Conservation (phyloP, 2,888 invertebrate species). For the Cenopis cana region DNA sequence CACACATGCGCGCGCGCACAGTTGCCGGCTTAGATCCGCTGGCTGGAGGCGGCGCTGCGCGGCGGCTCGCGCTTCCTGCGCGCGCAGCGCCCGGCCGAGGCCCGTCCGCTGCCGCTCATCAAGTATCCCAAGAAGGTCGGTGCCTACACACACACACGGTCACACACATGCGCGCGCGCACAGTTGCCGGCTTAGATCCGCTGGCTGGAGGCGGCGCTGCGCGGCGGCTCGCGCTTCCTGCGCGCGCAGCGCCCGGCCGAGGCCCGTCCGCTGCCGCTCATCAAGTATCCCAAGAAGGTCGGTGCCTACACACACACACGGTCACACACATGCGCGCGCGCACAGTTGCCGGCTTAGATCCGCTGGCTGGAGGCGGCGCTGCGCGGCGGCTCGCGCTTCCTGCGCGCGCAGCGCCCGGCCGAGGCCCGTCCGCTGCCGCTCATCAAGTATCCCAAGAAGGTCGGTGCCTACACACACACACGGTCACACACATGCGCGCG, state of each 20-base stretch:
- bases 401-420: conserved; percentile 91
- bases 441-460: conserved; percentile 76
- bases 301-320: background rate
- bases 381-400: conserved; percentile 93
- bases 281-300: conserved; percentile 72
- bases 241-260: conserved; percentile 92
- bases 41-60: conserved; percentile 95
- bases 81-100: conserved; percentile 91
- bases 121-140: conserved; percentile 69
- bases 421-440: conserved; percentile 90
- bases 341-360: too few relatives aligned
- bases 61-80: conserved; percentile 94
- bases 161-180: conserved; percentile 96
- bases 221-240: conserved; percentile 94
- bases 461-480: background rate
- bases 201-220: conserved; percentile 95
- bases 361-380: conserved; percentile 97
- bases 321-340: too few relatives aligned
- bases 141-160: too few relatives aligned
- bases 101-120: conserved; percentile 87
- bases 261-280: conserved; percentile 87
- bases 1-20: conserved; percentile 95
- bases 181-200: too few relatives aligned
- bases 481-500: too few relatives aligned
- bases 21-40: conserved; percentile 97